Evolutionary conservation across 1,140 invertebrate species (phyloP).

Genomic region (Adoxophyes honmai): DNA sequence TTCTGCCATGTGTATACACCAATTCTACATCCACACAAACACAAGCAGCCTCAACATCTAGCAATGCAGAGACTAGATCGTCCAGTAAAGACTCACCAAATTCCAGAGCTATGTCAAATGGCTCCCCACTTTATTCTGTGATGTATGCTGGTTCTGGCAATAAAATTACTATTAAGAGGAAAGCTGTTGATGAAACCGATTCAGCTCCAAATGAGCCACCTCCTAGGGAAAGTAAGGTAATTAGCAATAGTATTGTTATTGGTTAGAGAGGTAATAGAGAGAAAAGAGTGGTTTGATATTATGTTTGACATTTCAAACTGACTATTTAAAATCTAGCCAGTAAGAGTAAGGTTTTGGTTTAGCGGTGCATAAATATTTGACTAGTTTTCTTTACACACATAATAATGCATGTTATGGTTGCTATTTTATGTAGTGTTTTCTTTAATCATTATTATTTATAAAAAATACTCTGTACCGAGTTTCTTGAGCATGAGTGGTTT

Average conservation of each 20-base stretch:
- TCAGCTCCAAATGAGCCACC: conserved; percentile 36
- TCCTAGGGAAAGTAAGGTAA: conserved; percentile 58
- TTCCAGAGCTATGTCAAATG: conserved; percentile 81
- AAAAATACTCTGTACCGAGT: too few relatives aligned
- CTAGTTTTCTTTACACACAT: too few relatives aligned
- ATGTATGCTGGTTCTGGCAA: conserved; percentile 87
- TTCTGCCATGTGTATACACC: conserved; percentile 85
- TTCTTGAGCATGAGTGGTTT: too few relatives aligned
- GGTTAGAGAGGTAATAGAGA: too few relatives aligned
- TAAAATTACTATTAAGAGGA: conserved; percentile 90
- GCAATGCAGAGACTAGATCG: conserved; percentile 51
- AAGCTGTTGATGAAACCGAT: conserved; percentile 79
- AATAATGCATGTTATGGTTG: too few relatives aligned
- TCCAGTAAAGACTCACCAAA: conserved; percentile 66
- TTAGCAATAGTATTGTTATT: not conserved
- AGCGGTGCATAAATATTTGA: too few relatives aligned
- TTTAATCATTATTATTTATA: too few relatives aligned
- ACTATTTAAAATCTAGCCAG: too few relatives aligned
- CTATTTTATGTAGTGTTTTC: too few relatives aligned
- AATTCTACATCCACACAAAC: conserved; percentile 83
- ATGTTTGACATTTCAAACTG: too few relatives aligned
- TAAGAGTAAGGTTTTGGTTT: too few relatives aligned
- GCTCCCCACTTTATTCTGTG: conserved; percentile 86
- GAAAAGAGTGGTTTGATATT: too few relatives aligned
- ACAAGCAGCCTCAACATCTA: conserved; percentile 67